Evolutionary conservation across 2,113 vertebrate species (phyloP).

Genomic region (Gambusia affinis): DNA sequence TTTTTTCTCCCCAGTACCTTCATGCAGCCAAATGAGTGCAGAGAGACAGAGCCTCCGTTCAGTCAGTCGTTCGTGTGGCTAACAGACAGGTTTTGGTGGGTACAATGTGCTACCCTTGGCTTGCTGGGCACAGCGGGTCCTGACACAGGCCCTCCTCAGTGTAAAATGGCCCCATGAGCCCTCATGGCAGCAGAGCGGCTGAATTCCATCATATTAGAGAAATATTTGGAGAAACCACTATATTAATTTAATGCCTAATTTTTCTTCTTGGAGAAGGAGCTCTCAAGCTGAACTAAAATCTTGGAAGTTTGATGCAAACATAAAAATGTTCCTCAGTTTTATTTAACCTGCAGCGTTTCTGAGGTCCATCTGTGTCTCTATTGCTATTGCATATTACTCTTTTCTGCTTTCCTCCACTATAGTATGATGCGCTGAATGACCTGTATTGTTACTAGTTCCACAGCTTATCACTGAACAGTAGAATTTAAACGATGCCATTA

Average conservation of each 20-base stretch:
- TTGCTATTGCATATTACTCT: not conserved
- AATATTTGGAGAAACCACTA: constrained; percentile 74
- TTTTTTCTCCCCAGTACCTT: constrained; percentile 37
- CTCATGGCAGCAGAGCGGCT: constrained; percentile 44
- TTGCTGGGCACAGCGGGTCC: constrained; percentile 48
- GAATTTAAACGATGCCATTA: constrained; percentile 3
- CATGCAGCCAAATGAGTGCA: constrained; percentile 48
- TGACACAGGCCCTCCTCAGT: constrained; percentile 71
- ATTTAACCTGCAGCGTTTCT: constrained; percentile 8
- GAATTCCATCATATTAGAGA: constrained; percentile 70
- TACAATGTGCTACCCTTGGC: constrained; percentile 59
- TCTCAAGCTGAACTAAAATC: constrained; percentile 30
- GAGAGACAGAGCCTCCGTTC: constrained; percentile 70
- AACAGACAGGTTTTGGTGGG: constrained; percentile 47
- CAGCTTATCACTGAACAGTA: no score
- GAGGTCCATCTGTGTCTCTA: not conserved
- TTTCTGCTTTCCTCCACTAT: constrained; percentile 8
- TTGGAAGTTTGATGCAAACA: constrained; percentile 22
- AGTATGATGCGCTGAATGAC: not conserved
- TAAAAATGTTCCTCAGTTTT: constrained; percentile 3
- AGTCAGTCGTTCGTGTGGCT: constrained; percentile 43
- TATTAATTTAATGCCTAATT: constrained; percentile 60
- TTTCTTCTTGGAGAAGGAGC: constrained; percentile 31
- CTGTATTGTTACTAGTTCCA: not conserved
- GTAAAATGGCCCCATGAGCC: constrained; percentile 52